A percentile compares a stretch with the other conserved stretches of the same genome.
Evolutionary conservation across 1,140 invertebrate genomes (phyloP).

Genomic region (Babylonia areolata): DNA sequence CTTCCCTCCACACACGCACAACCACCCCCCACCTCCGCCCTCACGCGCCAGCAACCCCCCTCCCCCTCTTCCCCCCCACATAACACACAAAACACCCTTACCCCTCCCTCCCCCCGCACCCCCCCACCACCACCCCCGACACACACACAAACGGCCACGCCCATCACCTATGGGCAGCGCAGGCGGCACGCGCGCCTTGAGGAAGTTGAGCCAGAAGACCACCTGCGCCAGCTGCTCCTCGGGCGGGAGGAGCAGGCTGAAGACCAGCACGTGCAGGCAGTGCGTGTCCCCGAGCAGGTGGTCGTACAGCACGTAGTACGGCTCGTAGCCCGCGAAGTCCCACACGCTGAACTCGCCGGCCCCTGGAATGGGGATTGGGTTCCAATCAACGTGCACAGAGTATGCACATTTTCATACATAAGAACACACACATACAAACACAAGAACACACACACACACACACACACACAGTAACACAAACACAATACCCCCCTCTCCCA

Average conservation of each 20-base stretch:
- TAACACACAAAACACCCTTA: no score
- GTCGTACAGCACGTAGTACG: slow-evolving; percentile 86
- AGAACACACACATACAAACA: no score
- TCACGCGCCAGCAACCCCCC: no score
- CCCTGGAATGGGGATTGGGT: not conserved
- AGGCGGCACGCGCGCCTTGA: slow-evolving; percentile 83
- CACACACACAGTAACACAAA: no score
- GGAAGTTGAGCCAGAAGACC: slow-evolving; percentile 88
- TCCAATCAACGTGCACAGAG: no score
- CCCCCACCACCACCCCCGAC: not conserved
- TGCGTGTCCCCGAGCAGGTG: slow-evolving; percentile 84
- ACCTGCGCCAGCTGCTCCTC: slow-evolving; percentile 86
- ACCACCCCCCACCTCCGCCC: no score
- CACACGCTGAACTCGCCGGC: not conserved
- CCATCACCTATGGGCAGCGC: slow-evolving; percentile 77
- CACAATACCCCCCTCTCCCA: no score
- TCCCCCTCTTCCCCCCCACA: no score
- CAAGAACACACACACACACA: no score
- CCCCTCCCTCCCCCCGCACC: not conserved
- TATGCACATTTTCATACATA: no score
- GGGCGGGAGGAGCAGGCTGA: slow-evolving; percentile 84
- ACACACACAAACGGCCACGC: no score
- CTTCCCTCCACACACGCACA: no score
- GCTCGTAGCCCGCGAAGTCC: slow-evolving; percentile 3
- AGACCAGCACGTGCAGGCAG: slow-evolving; percentile 84